Conservation (phyloP, 1,140 invertebrate genomes). For the Spodoptera frugiperda region DNA sequence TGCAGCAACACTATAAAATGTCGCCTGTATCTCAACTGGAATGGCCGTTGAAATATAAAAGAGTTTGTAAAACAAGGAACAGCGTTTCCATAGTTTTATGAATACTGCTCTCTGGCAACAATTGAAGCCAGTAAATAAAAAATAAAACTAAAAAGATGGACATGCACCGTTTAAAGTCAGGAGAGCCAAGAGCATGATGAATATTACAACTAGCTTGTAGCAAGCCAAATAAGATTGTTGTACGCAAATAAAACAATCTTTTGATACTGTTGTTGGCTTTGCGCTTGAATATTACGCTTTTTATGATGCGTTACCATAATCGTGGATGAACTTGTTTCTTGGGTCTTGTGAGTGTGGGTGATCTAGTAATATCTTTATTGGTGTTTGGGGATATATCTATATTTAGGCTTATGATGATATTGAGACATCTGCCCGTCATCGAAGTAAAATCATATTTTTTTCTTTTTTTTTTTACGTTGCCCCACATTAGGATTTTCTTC, state of each 20-base stretch:
- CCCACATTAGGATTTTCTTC: no score
- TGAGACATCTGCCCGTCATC: no score
- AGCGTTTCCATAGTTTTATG: constrained; percentile 76
- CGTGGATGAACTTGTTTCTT: constrained; percentile 33
- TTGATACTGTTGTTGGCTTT: constrained; percentile 51
- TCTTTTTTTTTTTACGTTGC: no score
- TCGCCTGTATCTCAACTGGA: constrained; percentile 61
- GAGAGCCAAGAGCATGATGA: constrained; percentile 76
- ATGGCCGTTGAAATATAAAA: constrained; percentile 73
- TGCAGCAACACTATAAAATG: constrained; percentile 54
- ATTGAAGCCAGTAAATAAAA: constrained; percentile 79
- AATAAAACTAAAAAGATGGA: constrained; percentile 73
- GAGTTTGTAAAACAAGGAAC: constrained; percentile 75
- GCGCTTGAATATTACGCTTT: constrained; percentile 45
- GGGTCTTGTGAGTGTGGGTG: background rate
- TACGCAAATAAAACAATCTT: constrained; percentile 52
- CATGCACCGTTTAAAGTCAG: constrained; percentile 79
- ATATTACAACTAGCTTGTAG: constrained; percentile 74
- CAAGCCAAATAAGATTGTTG: constrained; percentile 66
- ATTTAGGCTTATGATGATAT: no score
- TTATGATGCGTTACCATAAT: constrained; percentile 54
- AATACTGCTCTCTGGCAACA: constrained; percentile 77
- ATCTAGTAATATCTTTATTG: background rate
- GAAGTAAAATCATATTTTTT: no score
- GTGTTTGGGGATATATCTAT: background rate